A percentile compares a stretch with the other conserved stretches of the same genome.
Evolutionary conservation across 2,113 vertebrate species (phyloP).

Genomic region (Orcinus orca): DNA sequence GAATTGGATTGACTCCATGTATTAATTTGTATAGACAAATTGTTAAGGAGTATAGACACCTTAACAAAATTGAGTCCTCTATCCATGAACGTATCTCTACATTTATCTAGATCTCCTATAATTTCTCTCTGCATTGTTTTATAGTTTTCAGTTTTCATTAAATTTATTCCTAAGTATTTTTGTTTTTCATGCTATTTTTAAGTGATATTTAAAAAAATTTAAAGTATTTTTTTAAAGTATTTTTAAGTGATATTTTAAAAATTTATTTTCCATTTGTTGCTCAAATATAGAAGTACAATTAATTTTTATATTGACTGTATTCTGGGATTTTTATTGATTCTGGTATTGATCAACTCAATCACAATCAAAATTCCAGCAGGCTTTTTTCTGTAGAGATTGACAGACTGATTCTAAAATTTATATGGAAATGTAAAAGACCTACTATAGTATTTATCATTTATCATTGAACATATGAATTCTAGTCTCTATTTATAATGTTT

Average conservation of each 20-base stretch:
- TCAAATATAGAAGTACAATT: neutral
- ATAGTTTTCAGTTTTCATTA: slow-evolving; percentile 1
- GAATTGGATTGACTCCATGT: neutral
- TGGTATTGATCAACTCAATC: neutral
- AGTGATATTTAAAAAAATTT: no score
- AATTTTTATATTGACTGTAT: neutral
- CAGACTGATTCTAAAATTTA: neutral
- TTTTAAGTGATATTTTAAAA: neutral
- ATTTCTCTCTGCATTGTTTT: neutral
- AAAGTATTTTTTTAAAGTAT: no score
- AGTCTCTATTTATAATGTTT: neutral
- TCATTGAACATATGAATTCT: neutral
- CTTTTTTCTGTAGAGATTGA: neutral
- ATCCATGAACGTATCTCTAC: neutral
- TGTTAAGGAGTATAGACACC: neutral
- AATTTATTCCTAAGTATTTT: neutral
- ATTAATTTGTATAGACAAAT: neutral
- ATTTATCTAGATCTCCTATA: neutral
- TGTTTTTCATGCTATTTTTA: neutral
- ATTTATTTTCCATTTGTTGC: neutral
- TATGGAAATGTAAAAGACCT: neutral
- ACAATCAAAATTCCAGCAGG: neutral
- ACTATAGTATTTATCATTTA: neutral
- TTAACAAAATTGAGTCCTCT: neutral
- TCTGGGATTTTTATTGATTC: neutral